Conservation (phyloP, 2,113 vertebrate species). For the Pituophis catenifer region DNA sequence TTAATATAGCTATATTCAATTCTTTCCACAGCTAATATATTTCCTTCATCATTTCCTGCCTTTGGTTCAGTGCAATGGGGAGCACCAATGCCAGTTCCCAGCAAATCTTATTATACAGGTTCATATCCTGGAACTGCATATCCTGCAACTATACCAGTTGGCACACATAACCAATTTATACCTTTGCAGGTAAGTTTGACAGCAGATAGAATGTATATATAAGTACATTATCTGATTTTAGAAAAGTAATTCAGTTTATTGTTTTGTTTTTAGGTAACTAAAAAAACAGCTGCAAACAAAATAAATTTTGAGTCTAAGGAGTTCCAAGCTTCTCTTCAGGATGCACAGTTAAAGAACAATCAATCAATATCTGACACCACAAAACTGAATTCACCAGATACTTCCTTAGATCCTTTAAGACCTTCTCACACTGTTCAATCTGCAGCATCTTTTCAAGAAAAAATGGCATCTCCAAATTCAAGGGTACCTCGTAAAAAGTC, state of each 20-base stretch:
- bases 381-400: conserved; percentile 60
- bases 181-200: conserved; percentile 84
- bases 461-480: conserved; percentile 60
- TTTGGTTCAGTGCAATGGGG: conserved; percentile 82
- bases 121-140: conserved; percentile 75
- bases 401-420: conserved; percentile 53
- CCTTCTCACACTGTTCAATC: conserved; percentile 57
- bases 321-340: conserved; percentile 74
- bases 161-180: conserved; percentile 93
- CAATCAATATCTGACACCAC: conserved; percentile 55
- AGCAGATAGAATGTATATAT: background rate
- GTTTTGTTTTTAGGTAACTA: conserved; percentile 88
- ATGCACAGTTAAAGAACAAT: conserved; percentile 62
- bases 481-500: conserved; percentile 63
- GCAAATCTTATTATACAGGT: conserved; percentile 79
- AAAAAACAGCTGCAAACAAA: conserved; percentile 88
- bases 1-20: conserved; percentile 26
- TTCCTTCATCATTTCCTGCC: conserved; percentile 77
- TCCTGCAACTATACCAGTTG: conserved; percentile 69
- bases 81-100: conserved; percentile 70
- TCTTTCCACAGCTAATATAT: conserved; percentile 71
- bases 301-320: conserved; percentile 82
- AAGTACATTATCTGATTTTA: background rate
- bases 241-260: conserved; percentile 44
- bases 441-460: conserved; percentile 59